Base-by-base conservation (phyloP, 2,888 invertebrate genomes). In the Serripes groenlandicus region DNA sequence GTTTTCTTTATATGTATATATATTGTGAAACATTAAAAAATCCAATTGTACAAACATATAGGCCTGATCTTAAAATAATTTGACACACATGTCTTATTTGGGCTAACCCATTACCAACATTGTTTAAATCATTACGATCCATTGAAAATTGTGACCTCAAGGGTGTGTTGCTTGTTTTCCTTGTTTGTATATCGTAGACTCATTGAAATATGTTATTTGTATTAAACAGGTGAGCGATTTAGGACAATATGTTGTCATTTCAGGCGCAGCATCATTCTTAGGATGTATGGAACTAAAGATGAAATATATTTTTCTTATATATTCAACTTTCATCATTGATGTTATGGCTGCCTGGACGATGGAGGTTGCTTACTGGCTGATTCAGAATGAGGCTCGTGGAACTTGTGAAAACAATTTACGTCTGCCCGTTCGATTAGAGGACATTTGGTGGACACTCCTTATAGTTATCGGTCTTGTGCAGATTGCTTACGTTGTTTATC, bases 371-470 rank as follows among this genome's bases (percentile, higher is more conserved):
- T 62, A 62, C n/a, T 62, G 62, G 62, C 3, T 62, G 34, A 62
- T 62, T 32, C 34, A 34, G n/a, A 62, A 1, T n/a, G 62, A 62
- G 62, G 62, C 62, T 7, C 15, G 32, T 18, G 62, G 62, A 11
- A 7, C 1, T 3, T 62, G 62, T 34, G 3, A 18, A 3, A n/a
- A 34, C 1, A n/a, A 62, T 0, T 1, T 34, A 11, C 34, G 62
- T 2, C 32, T 62, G 1, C n/a, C 30, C n/a, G 62, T 9, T 21
- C 34, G 23, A 3, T 15, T 34, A 15, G 5, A 15, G 7, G 34
- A 62, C 34, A 34, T 34, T n/a, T 62, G 62, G 62, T 62, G 62
- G 62, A 62, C 34, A n/a, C n/a, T 30, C 9, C 18, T 34, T 18
- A 32, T 28, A 1, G 3, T 23, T 21, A n/a, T 30, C 3, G 21